Evolutionary conservation across 2,113 vertebrate genomes (phyloP), one percentile per base, ranked within the genome.

Genomic region (Carettochelys insculpta): DNA sequence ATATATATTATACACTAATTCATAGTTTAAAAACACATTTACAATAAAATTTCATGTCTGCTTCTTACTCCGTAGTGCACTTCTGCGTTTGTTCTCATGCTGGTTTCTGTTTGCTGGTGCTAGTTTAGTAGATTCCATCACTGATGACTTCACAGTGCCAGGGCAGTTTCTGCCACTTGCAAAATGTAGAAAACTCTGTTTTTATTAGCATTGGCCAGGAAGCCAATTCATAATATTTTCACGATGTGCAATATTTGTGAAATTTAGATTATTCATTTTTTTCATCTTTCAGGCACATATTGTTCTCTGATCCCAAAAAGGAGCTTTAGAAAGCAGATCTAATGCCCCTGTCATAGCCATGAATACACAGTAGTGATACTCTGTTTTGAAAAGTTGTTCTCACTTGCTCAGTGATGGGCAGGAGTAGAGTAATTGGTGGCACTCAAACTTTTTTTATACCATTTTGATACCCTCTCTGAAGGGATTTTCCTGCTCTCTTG

Each of bases 1-100:
- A 95, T 82, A 93, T 92, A 85, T 84, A 95, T 94, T 90, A 94
- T 90, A 96, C 89, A 96, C 73, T 80, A 68, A 90, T 96, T 96
- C 94, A 96, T 81, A 95, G 96, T 96, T 92, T 85, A 38, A 80
- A 75, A 87, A 91, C 73, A 77, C n/a, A 73, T 91, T 87, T 86
- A 76, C 83, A 61, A 61, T 90, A 92, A 89, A 94, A 52, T 50
- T 82, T n/a, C 77, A 65, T 56, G 77, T 27, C 54, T 47, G 47
- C 89, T 84, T 77, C 11, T 71, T 87, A 65, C 58, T 77, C 38
- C 10, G 75, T 8, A 5, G 34, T 19, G 45, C 8, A 34, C 56
- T 29, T 89, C 84, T 68, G 87, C n/a, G 53, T 58, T 87, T 89
- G 10, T 38, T n/a, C 34, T 5, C n/a, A 47, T 16, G 27, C 27